Percentiles rank a stretch among this genome's conserved stretches.
Conservation (phyloP, 2,888 invertebrate species). For the Metellina segmentata region DNA sequence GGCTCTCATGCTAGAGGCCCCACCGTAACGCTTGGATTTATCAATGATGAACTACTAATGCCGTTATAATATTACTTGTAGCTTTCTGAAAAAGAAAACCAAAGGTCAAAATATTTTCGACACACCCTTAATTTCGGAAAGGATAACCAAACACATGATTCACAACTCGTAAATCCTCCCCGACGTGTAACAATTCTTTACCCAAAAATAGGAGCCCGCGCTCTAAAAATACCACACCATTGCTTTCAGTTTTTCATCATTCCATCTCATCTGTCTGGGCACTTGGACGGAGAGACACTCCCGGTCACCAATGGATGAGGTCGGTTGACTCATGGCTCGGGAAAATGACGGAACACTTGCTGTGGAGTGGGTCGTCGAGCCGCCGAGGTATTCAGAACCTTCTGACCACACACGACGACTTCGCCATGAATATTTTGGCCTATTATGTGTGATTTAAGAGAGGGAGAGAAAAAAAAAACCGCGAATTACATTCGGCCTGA, state of each 20-base stretch:
- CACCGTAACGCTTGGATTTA: too few species aligned
- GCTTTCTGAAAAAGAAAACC: too few species aligned
- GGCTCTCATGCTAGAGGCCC: too few species aligned
- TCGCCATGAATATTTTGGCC: slow-evolving; percentile 34
- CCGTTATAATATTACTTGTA: too few species aligned
- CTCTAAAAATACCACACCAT: slow-evolving; percentile 42
- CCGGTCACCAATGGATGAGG: slow-evolving; percentile 18
- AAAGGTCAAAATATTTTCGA: too few species aligned
- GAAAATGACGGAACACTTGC: slow-evolving; percentile 44
- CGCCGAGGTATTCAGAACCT: slow-evolving; percentile 28
- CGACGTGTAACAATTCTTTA: slow-evolving; percentile 15
- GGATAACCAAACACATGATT: slow-evolving; percentile 1
- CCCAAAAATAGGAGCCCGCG: slow-evolving; percentile 29
- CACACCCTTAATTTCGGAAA: not conserved
- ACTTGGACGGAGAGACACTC: slow-evolving; percentile 20
- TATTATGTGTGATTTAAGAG: slow-evolving; percentile 21
- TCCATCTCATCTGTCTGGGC: not conserved
- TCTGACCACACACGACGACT: slow-evolving; percentile 59
- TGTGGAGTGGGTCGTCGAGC: slow-evolving; percentile 21
- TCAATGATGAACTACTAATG: too few species aligned
- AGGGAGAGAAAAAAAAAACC: not conserved
- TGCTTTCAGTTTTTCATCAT: not conserved
- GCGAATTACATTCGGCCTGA: not conserved
- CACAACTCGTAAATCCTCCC: not conserved
- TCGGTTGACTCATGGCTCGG: slow-evolving; percentile 39